Evolutionary conservation across 2,797 vertebrate species (phyloP).

Genomic region (Notoglanidium macrostoma): DNA sequence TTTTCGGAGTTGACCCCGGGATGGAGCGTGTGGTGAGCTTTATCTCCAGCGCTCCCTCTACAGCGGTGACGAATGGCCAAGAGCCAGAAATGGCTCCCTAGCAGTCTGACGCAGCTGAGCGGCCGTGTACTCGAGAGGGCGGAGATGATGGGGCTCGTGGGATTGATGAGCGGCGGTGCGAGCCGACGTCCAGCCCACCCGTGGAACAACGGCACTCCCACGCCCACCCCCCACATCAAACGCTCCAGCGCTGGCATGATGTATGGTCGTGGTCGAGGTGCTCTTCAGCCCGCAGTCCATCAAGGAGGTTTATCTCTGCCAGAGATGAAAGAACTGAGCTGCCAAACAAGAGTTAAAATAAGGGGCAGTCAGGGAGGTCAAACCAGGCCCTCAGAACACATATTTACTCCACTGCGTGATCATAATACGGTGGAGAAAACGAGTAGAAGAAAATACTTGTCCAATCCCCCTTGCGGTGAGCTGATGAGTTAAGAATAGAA

Average conservation of each 20-base stretch:
- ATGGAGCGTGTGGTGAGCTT: conserved; percentile 15
- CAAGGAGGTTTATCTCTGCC: conserved; percentile 77
- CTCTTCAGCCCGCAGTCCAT: conserved; percentile 76
- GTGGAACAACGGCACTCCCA: conserved; percentile 54
- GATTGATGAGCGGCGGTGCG: conserved; percentile 70
- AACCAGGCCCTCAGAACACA: conserved; percentile 57
- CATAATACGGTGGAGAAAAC: neutral
- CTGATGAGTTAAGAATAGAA: conserved; percentile 29
- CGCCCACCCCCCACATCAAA: conserved; percentile 71
- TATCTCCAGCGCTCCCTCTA: conserved; percentile 16
- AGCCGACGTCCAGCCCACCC: conserved; percentile 65
- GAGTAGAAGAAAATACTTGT: neutral
- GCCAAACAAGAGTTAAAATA: conserved; percentile 76
- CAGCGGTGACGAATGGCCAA: conserved; percentile 38
- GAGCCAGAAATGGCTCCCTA: neutral
- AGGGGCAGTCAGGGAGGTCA: conserved; percentile 66
- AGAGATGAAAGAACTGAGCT: conserved; percentile 80
- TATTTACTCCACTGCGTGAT: conserved; percentile 33
- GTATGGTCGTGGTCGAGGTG: conserved; percentile 72
- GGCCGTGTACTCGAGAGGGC: conserved; percentile 66
- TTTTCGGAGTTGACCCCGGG: neutral
- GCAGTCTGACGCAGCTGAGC: conserved; percentile 14
- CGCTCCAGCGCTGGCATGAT: conserved; percentile 74
- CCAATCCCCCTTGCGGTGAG: neutral
- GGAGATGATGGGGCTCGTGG: conserved; percentile 48